A percentile compares a stretch with the other conserved stretches of the same genome.
These are phyloP conservation scores for Vicugna pacos DNA, from an alignment of 2,113 vertebrate genomes.

Conservation along the genomic window DNA sequence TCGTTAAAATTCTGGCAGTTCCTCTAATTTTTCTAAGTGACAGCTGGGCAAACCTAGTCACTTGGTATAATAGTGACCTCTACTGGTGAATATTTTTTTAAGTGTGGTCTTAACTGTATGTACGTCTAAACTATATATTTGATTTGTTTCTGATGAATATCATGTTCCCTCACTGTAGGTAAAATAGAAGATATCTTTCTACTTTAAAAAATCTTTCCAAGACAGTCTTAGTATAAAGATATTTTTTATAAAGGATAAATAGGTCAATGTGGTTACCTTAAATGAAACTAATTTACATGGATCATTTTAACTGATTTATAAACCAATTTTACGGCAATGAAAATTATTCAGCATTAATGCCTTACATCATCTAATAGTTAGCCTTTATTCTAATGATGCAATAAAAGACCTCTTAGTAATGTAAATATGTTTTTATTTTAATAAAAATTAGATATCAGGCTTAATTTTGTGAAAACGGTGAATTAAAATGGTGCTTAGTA, in stretches of 20 bases:
- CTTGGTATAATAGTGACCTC: conserved; percentile 68
- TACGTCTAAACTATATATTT: neutral
- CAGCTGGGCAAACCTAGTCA: neutral
- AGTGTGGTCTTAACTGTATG: neutral
- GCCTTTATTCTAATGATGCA: neutral
- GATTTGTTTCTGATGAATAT: neutral
- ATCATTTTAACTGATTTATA: neutral
- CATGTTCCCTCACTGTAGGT: neutral
- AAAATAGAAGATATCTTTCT: neutral
- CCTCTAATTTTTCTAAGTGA: neutral
- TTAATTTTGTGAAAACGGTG: neutral
- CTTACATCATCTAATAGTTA: neutral
- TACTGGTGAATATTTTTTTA: conserved; percentile 47
- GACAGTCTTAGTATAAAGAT: neutral
- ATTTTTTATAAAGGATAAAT: neutral
- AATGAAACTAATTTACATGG: neutral
- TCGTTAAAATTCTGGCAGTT: neutral
- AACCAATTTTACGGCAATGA: neutral
- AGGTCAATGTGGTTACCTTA: neutral
- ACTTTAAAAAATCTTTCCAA: neutral
- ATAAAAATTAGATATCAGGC: neutral
- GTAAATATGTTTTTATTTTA: neutral
- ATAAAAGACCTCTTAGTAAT: neutral
- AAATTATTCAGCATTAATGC: neutral
- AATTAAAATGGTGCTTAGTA: neutral